Evolutionary conservation across 2,888 invertebrate genomes (phyloP), one percentile per base, ranked within the genome.

Genomic region (Eristalinus aeneus): DNA sequence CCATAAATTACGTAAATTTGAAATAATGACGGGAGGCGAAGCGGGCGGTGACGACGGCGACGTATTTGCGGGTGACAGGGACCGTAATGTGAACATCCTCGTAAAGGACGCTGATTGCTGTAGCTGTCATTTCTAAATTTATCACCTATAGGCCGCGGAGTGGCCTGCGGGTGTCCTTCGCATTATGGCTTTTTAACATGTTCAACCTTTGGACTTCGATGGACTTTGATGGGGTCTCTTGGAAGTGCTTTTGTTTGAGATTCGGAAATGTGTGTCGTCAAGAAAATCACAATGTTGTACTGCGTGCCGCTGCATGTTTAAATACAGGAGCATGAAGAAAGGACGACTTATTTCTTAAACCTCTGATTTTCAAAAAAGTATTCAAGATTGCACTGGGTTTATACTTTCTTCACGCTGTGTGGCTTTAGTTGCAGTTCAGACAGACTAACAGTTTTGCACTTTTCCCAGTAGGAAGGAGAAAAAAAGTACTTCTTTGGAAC

Each of bases 1-100:
- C 64, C 63, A 81, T 81, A 81, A 81, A 81, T 75, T 71, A 69
- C 46, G 36, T 58, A 53, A 69, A 75, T 81, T 81, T 64, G n/a
- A 69, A 81, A 81, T 81, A 68, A 75, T 58, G 75, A 75, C 53
- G 69, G 64, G 60, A 61, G 67, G 73, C 36, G 32, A 60, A 23
- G 69, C 2, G 46, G 36, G 6, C 8, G 22, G 10, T 22, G 23
- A 12, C 56, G 56, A 2, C 22, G 22, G 10, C 2, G 23, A 27
- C 6, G 56, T 56, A 11, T 56, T 22, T 27, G 22, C 56, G 23
- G 12, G 32, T 10, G 22, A 9, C 4, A 12, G 23, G 16, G 27
- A 10, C 22, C 9, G 22, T 31, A 63, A 46, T 58, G 56, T 77
- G 56, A 39, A 77, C 71, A 64, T 64, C 63, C 63, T 36, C 32